Conservation (phyloP, 1,140 invertebrate species). For the Diachasma alloeum region DNA sequence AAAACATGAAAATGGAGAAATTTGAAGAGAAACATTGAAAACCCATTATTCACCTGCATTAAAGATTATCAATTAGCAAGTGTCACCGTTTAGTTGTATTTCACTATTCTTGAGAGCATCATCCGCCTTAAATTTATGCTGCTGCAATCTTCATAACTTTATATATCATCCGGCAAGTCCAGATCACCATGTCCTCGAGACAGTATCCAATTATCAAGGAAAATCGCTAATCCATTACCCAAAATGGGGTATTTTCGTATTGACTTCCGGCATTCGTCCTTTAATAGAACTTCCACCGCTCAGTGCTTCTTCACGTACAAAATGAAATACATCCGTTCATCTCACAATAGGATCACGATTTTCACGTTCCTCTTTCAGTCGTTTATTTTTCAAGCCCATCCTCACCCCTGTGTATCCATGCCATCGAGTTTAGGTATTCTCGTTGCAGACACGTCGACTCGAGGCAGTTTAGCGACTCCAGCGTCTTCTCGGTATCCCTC, state of each 20-base stretch:
- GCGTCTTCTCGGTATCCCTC: conserved; percentile 33
- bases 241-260: background rate
- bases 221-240: no score
- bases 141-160: no score
- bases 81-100: no score
- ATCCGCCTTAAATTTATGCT: no score
- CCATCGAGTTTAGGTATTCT: conserved; percentile 9
- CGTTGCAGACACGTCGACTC: conserved; percentile 32
- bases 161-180: no score
- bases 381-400: background rate
- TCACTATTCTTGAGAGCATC: no score
- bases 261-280: background rate
- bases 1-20: no score
- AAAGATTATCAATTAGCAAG: no score
- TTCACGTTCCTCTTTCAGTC: background rate
- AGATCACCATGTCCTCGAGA: no score
- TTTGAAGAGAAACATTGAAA: no score
- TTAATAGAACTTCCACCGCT: background rate
- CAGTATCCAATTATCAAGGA: no score
- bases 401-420: background rate
- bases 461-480: conserved; percentile 51
- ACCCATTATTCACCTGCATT: no score
- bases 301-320: background rate
- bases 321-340: background rate
- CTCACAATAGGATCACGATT: background rate